Percentiles rank a stretch among this genome's conserved stretches.
Evolutionary conservation across 1,140 invertebrate species (phyloP).

Genomic region (Littorina saxatilis): DNA sequence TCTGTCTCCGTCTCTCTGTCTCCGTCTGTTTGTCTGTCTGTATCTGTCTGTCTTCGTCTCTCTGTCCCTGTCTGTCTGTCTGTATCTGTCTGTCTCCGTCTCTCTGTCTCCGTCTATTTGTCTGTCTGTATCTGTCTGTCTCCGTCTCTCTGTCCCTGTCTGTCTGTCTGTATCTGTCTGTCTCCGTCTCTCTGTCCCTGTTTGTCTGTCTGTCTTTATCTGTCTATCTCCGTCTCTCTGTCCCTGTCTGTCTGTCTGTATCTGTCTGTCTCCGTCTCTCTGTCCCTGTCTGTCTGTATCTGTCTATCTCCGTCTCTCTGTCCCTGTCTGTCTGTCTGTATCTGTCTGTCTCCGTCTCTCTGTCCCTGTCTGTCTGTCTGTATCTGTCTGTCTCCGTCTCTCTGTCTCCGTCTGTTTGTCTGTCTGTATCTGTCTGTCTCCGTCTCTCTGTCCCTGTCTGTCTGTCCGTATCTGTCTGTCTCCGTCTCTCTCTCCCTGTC

Average conservation of each 20-base stretch:
- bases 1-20: no score
- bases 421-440: background rate
- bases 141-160: background rate
- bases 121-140: background rate
- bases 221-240: background rate
- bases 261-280: background rate
- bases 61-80: no score
- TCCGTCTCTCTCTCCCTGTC: background rate
- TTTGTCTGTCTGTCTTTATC: background rate
- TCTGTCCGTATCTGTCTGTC: slow-evolving; percentile 7
- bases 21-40: no score
- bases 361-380: slow-evolving; percentile 10
- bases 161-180: background rate
- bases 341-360: background rate
- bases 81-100: no score
- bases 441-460: slow-evolving; percentile 8
- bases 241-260: background rate
- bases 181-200: background rate
- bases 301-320: background rate
- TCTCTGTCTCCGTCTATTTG: background rate
- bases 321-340: background rate
- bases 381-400: background rate
- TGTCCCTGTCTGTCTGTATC: background rate
- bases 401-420: background rate
- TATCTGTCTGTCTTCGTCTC: no score